Evolutionary conservation across 2,113 vertebrate species (phyloP), one percentile per base, ranked within the genome.

Genomic region (Rhinichthys klamathensis): DNA sequence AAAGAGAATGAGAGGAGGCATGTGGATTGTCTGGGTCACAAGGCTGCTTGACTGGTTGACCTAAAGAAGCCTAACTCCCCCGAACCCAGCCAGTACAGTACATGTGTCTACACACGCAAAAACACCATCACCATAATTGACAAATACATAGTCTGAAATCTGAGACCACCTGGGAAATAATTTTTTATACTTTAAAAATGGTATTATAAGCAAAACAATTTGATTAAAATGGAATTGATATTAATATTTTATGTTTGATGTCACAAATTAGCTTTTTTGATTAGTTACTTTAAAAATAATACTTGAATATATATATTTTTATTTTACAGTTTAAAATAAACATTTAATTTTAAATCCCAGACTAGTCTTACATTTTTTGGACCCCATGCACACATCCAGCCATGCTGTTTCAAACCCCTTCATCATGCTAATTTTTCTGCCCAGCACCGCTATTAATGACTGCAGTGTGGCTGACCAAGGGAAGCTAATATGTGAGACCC

Each of bases 401-500:
- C 30, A n/a, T 13, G 51, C 21, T 35, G 27, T 54, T 76, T 41
- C 21, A 70, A 23, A 10, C 8, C 16, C 63, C 30, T 35, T 35
- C 30, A 67, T 4, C 30, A 67, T 30, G 15, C 2, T 2, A 4
- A 75, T 75, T 51, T 75, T 75, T 30, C n/a, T 51, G 46, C 18
- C 32, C 67, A 41, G 46, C 30, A 51, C 77, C 65, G 79, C 91
- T 88, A 88, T 56, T 35, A 77, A 49, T 72, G 35, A 25, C 46
- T 44, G 18, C 80, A 72, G 32, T 32, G 54, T 27, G 51, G 70
- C 51, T 1, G 35, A 25, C 82, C 69, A 83, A 23, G 18, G n/a
- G 58, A 80, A 35, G 87, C 85, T 85, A 90, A 91, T 89, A 90
- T 88, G 56, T 87, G 82, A 86, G 88, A 54, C 88, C 89, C 89